phyloP scores from a whole-genome alignment of 2,113 vertebrate species.

The Serinus canaria region DNA sequence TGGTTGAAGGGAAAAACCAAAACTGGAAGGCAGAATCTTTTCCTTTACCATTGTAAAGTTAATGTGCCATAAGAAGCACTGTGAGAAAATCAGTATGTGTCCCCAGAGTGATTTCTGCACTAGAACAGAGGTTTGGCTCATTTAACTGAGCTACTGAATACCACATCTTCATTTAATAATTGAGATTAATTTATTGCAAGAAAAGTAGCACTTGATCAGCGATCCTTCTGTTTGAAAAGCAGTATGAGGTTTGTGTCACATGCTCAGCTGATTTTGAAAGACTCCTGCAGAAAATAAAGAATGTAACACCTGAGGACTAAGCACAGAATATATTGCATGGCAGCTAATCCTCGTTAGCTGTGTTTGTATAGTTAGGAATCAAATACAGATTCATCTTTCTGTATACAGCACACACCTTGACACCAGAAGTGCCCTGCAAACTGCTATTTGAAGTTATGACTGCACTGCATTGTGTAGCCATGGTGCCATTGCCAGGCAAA shows the following conservation, averaged over 20 bases:
- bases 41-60: neutral
- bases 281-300: neutral
- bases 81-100: neutral
- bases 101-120: neutral
- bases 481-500: neutral
- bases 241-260: neutral
- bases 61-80: neutral
- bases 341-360: neutral
- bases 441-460: neutral
- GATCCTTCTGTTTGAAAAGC: neutral
- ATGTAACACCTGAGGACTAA: neutral
- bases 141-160: neutral
- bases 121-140: neutral
- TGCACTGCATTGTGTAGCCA: neutral
- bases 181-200: conserved; percentile 2
- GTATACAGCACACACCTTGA: neutral
- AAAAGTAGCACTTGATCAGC: neutral
- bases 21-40: neutral
- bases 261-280: neutral
- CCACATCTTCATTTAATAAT: conserved; percentile 8
- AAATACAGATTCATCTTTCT: neutral
- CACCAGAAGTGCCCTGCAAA: neutral
- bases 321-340: neutral
- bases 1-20: neutral
- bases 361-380: neutral